Conservation (phyloP, 1,140 invertebrate genomes). For the Sinella curviseta region DNA sequence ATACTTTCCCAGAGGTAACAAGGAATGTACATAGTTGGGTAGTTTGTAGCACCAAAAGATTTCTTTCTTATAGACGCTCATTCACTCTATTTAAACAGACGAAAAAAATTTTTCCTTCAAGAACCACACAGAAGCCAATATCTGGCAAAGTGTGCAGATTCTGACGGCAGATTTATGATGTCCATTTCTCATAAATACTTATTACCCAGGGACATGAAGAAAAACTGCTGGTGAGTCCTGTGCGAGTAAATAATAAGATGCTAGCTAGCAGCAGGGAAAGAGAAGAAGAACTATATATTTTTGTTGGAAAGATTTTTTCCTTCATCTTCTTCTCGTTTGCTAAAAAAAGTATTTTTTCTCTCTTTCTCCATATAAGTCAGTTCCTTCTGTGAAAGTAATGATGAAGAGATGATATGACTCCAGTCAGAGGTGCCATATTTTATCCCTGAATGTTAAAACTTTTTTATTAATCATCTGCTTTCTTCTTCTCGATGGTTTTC, state of each 20-base stretch:
- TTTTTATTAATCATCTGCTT: too few relatives aligned
- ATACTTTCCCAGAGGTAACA: not conserved
- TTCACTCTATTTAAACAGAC: too few relatives aligned
- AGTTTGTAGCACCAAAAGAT: too few relatives aligned
- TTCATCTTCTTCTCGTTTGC: too few relatives aligned
- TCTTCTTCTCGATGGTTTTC: too few relatives aligned
- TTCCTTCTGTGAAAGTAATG: not conserved
- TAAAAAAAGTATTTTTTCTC: too few relatives aligned
- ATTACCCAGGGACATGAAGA: constrained; percentile 9
- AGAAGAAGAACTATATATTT: not conserved
- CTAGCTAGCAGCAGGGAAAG: not conserved
- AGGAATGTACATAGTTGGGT: not conserved
- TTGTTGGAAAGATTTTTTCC: not conserved
- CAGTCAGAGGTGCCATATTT: too few relatives aligned
- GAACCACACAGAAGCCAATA: constrained; percentile 16
- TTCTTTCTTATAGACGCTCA: too few relatives aligned
- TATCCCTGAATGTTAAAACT: too few relatives aligned
- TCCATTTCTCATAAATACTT: constrained; percentile 41
- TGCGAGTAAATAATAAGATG: too few relatives aligned
- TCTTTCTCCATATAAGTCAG: not conserved
- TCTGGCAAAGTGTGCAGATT: constrained; percentile 32
- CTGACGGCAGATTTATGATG: constrained; percentile 38
- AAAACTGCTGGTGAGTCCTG: too few relatives aligned
- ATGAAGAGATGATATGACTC: not conserved
- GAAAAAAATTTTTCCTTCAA: too few relatives aligned